Conservation (phyloP, 2,113 vertebrate genomes). For the Myotis lucifugus region DNA sequence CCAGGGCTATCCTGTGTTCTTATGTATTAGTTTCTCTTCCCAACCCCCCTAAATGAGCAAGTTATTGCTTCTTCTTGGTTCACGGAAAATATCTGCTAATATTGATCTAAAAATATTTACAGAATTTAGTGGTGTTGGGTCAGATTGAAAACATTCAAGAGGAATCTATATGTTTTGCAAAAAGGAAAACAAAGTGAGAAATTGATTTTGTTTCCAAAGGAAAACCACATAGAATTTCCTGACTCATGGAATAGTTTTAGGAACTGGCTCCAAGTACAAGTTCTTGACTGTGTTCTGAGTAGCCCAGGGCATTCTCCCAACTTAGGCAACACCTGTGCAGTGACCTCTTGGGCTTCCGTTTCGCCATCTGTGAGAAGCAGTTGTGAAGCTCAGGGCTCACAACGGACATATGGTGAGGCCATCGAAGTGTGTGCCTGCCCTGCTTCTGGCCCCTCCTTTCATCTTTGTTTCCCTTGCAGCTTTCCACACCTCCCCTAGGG, state of each 20-base stretch:
- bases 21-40: not conserved
- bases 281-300: not conserved
- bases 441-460: not conserved
- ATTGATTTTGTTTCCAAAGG: not conserved
- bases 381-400: not conserved
- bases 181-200: not conserved
- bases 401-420: rapidly evolving
- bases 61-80: not conserved
- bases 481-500: not conserved
- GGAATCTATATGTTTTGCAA: not conserved
- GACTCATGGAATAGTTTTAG: not conserved
- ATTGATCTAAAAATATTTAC: not conserved
- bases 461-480: not conserved
- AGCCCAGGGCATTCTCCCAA: not conserved
- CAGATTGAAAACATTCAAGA: not conserved
- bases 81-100: not conserved
- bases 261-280: not conserved
- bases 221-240: not conserved
- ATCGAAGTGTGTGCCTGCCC: rapidly evolving
- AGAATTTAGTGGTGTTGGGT: not conserved
- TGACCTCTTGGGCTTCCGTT: not conserved
- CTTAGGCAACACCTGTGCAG: not conserved
- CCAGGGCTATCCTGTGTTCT: not conserved
- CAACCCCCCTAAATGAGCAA: not conserved
- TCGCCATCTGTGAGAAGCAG: not conserved